Conservation (phyloP, 2,113 vertebrate genomes). For the Brachyhypopomus gauderio region DNA sequence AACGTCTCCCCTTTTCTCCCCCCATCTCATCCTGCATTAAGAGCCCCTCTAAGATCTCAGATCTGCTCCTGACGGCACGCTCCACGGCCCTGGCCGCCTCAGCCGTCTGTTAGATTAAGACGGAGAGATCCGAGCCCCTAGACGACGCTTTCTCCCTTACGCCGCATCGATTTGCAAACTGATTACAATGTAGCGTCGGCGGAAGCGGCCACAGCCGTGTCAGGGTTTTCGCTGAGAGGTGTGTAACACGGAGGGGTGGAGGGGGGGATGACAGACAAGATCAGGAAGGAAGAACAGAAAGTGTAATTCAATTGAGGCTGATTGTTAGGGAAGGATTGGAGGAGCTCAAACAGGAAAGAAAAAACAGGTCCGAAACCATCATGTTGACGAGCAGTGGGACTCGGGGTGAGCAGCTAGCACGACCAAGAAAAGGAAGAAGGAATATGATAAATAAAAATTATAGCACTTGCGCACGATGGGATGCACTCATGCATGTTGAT, state of each 20-base stretch:
- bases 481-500: not conserved
- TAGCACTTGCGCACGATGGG: not conserved
- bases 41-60: conserved; percentile 66
- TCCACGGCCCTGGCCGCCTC: conserved; percentile 60
- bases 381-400: not conserved
- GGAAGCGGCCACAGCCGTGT: conserved; percentile 32
- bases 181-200: conserved; percentile 65
- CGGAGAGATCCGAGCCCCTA: conserved; percentile 70
- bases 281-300: conserved; percentile 18
- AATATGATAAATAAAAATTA: not conserved
- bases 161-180: conserved; percentile 74
- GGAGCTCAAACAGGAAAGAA: not conserved
- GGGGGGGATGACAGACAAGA: conserved; percentile 22
- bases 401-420: not conserved
- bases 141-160: conserved; percentile 65
- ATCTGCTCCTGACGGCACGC: conserved; percentile 66
- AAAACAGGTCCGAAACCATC: not conserved
- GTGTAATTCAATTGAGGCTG: conserved; percentile 43
- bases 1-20: not conserved
- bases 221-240: conserved; percentile 48
- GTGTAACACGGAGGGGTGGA: conserved; percentile 24
- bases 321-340: conserved; percentile 22
- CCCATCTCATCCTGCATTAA: conserved; percentile 46
- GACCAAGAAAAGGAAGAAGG: not conserved
- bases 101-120: conserved; percentile 69